These are phyloP conservation scores for Pocillopora meandrina DNA, from an alignment of 92 coral and sea anemone species.

Conservation along the genomic window DNA sequence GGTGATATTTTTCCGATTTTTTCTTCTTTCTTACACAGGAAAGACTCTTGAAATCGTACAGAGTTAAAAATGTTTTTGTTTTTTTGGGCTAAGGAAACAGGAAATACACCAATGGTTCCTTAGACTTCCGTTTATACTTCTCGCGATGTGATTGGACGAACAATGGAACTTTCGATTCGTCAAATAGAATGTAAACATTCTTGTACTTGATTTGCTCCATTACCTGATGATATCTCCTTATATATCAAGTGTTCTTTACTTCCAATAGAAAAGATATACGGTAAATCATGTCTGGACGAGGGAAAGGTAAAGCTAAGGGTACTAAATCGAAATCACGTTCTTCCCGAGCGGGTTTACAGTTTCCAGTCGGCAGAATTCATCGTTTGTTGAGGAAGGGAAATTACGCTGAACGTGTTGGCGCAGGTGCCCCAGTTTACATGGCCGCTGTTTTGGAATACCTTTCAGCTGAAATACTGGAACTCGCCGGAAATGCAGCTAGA, in stretches of 20 bases:
- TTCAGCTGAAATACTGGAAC: slow-evolving; percentile 47
- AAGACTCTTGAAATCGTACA: neutral
- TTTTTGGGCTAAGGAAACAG: too few relatives aligned
- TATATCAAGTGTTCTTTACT: too few relatives aligned
- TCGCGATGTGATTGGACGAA: slow-evolving; percentile 21
- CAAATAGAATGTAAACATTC: neutral
- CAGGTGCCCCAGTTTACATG: slow-evolving; percentile 46
- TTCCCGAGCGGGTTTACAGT: slow-evolving; percentile 43
- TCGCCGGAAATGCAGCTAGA: slow-evolving; percentile 48
- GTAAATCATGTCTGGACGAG: slow-evolving; percentile 44
- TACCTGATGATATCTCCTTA: neutral
- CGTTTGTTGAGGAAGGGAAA: slow-evolving; percentile 44
- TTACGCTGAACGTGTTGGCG: slow-evolving; percentile 49
- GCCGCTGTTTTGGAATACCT: slow-evolving; percentile 48
- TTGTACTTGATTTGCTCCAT: neutral
- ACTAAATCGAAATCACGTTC: slow-evolving; percentile 46
- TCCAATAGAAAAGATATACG: neutral
- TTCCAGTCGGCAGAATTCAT: slow-evolving; percentile 48
- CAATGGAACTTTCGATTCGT: slow-evolving; percentile 6
- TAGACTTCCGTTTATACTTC: neutral
- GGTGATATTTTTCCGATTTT: too few relatives aligned
- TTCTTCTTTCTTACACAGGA: too few relatives aligned
- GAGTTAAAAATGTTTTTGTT: too few relatives aligned
- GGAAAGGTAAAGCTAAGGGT: slow-evolving; percentile 49
- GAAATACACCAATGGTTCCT: too few relatives aligned